Evolutionary conservation across 2,888 invertebrate species (phyloP), one percentile per base, ranked within the genome.

Genomic region (Fissipunctia ypsillon): DNA sequence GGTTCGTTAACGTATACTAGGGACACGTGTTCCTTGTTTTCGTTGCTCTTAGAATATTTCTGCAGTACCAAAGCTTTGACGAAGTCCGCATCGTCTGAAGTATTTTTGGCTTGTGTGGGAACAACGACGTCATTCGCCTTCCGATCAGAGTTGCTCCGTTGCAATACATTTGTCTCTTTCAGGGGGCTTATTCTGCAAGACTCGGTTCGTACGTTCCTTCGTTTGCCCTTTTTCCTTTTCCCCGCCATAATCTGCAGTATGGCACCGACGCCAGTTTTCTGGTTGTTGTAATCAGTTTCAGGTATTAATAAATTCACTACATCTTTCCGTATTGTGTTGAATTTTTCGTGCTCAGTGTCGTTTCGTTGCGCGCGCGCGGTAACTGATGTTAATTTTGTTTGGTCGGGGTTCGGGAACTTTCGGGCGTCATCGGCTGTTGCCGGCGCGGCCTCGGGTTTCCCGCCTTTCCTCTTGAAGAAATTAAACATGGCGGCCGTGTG

Each of bases 181-280:
- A 89, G 91, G 66, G 91, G 93, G 84, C 91, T 94, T 16, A 91
- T 88, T 78, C 93, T 89, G 73, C 90, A 93, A 66, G 94, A 93
- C 64, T 95, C 94, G 2, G 93, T 87, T 41, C 94, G 77, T 0
- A 74, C 88, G 84, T 92, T 94, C 73, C 92, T 91, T 22, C 86
- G 76, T 78, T 92, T 94, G 38, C 92, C 93, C 72, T 90, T 91
- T 74, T 89, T 93, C 54, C 92, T 87, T 80, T 95, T 96, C 0
- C 96, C 95, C 35, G 95, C 96, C 96, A 96, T 96, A 61, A 95
- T 96, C 77, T 95, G 93, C 16, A 96, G 88, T 43, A 96, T 90
- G 1, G 94, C 94, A 66, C 95, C 92, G 45, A 96, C 95, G 52
- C 94, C 94, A 71, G 91, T 90, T 86, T 94, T 96, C 79, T 95